A percentile compares a stretch with the other conserved stretches of the same genome.
Evolutionary conservation across 2,113 vertebrate species (phyloP).

Genomic region (Odontesthes bonariensis): DNA sequence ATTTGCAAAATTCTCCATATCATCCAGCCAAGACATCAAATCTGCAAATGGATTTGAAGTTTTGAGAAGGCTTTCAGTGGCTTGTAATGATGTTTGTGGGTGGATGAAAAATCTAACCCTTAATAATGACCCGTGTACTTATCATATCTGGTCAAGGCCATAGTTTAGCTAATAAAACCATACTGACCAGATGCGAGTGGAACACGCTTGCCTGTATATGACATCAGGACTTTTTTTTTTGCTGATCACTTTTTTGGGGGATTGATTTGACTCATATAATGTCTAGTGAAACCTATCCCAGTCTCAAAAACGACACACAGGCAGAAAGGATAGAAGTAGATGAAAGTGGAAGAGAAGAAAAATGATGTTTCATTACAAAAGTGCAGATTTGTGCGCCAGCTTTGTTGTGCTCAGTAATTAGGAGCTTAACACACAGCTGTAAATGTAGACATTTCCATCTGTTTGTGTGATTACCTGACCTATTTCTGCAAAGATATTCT

Average conservation of each 20-base stretch:
- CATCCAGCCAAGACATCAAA: neutral
- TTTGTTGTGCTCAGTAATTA: conserved; percentile 41
- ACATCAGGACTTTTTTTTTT: conserved; percentile 2
- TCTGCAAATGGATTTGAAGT: neutral
- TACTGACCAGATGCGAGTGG: neutral
- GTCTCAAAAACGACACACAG: neutral
- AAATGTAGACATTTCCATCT: conserved; percentile 52
- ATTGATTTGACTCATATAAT: neutral
- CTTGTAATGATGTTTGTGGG: neutral
- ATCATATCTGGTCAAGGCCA: neutral
- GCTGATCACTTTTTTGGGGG: neutral
- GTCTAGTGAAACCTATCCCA: neutral
- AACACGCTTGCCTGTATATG: neutral
- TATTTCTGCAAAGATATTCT: conserved; percentile 67
- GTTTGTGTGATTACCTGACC: conserved; percentile 60
- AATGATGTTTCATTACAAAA: conserved; percentile 37
- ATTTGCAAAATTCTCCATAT: neutral
- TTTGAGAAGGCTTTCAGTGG: neutral
- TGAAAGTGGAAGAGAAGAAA: conserved; percentile 10
- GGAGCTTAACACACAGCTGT: conserved; percentile 45
- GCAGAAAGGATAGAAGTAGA: conserved; percentile 5
- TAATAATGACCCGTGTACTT: neutral
- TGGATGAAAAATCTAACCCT: neutral
- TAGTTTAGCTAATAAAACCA: neutral
- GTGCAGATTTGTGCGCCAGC: conserved; percentile 22